Base-by-base conservation (phyloP, 2,888 invertebrate genomes). In the Osmoderma eremita region DNA sequence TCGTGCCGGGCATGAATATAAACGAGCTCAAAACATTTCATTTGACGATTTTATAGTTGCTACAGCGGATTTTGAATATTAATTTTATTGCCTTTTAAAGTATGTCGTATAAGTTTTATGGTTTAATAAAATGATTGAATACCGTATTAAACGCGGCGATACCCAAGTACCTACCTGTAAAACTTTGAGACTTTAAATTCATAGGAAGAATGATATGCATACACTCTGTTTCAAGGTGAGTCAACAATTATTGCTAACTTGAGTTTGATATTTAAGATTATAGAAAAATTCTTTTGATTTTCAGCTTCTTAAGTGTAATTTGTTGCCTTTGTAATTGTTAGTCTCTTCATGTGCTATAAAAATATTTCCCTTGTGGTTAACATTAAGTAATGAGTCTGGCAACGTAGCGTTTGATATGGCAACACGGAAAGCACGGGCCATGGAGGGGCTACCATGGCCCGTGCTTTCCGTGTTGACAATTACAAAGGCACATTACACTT, bases 31-130 rank as follows among this genome's bases (percentile, higher is more conserved):
- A 73, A 74, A 72, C 67, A 67, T 71, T 72, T 70, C 67, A 68
- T 63, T 63, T 69, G 70, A 70, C 70, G 70, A 74, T 74, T 76
- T 76, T 75, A 75, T 75, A 70, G 74, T 72, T 74, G 73, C 73
- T 72, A 69, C 73, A 73, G 67, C 67, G 73, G 76, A 77, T 77
- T 78, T 76, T 77, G 76, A 78, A 77, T 78, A 77, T 78, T 78
- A 78, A 77, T 78, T 78, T 78, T 78, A 79, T 77, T 75, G 71
- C 75, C 69, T 74, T 77, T 79, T 78, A 78, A 79, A 78, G 76
- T 78, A 75, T 76, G 76, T 75, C 76, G 75, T 78, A 76, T 77
- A 75, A 72, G 71, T 77, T 78, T 78, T 79, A 79, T 79, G 75
- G 78, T 76, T 77, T 75, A 75, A 78, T 78, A 79, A 78, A 76